Conservation (phyloP, 2,113 vertebrate genomes). For the Spea bombifrons region DNA sequence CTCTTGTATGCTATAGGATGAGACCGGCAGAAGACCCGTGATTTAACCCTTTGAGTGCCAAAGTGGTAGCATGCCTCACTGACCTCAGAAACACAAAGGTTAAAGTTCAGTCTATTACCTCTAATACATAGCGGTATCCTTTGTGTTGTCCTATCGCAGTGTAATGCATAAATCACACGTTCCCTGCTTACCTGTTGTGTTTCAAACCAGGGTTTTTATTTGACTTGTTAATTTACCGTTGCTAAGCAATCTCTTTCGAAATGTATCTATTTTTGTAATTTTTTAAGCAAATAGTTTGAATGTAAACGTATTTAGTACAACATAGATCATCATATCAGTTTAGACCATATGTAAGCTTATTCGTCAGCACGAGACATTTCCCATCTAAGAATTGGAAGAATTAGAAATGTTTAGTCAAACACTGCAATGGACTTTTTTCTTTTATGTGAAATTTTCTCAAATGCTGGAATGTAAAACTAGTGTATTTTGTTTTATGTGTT, state of each 20-base stretch:
- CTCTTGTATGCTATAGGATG: too few species aligned
- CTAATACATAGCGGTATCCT: conserved; percentile 49
- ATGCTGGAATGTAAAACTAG: conserved; percentile 38
- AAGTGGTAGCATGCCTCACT: too few species aligned
- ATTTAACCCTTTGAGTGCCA: not conserved
- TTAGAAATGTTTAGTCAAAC: conserved; percentile 1
- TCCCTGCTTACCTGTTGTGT: conserved; percentile 38
- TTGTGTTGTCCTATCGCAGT: not conserved
- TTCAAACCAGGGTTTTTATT: conserved; percentile 22
- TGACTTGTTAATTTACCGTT: conserved; percentile 32
- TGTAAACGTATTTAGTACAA: conserved; percentile 43
- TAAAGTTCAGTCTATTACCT: conserved; percentile 1
- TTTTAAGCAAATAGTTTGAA: conserved; percentile 53
- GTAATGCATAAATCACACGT: not conserved
- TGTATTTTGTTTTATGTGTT: conserved; percentile 32
- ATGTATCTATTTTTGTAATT: conserved; percentile 65
- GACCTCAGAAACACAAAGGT: not conserved
- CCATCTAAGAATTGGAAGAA: not conserved
- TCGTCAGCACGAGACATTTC: not conserved
- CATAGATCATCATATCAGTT: conserved; percentile 35
- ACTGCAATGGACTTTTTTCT: not conserved
- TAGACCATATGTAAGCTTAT: too few species aligned
- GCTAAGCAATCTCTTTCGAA: conserved; percentile 60
- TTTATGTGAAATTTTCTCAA: conserved; percentile 19
- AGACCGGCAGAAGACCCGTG: not conserved